Conservation (phyloP, 2,888 invertebrate genomes). For the Boloria euphrosyne region DNA sequence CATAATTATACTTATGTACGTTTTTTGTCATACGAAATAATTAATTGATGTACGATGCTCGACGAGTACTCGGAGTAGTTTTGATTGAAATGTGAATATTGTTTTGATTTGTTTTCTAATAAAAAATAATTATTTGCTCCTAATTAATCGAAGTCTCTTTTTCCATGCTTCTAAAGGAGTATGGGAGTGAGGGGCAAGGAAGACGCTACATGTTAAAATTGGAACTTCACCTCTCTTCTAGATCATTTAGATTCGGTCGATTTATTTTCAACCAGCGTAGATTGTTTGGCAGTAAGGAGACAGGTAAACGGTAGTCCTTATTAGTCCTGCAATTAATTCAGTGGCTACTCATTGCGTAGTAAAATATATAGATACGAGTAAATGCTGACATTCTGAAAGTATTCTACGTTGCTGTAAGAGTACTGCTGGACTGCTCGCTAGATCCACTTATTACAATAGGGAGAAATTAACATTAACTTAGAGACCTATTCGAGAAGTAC, state of each 20-base stretch:
- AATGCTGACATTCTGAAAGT: background rate
- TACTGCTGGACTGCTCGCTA: background rate
- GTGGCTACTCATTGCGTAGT: constrained; percentile 39
- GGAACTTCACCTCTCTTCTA: constrained; percentile 63
- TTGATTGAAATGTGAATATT: background rate
- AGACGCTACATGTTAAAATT: constrained; percentile 54
- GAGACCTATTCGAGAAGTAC: too few species aligned
- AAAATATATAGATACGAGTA: background rate
- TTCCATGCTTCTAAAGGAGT: constrained; percentile 48
- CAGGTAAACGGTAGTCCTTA: constrained; percentile 71
- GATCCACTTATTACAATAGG: too few species aligned
- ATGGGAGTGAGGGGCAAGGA: constrained; percentile 46
- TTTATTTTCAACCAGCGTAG: constrained; percentile 69
- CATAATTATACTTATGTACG: background rate
- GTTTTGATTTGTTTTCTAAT: constrained; percentile 25
- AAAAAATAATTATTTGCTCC: too few species aligned
- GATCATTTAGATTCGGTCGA: constrained; percentile 47
- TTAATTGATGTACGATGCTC: background rate
- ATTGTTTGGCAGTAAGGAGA: constrained; percentile 73
- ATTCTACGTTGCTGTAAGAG: background rate
- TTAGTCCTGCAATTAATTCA: constrained; percentile 69
- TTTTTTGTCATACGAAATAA: background rate
- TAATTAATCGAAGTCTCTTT: constrained; percentile 40
- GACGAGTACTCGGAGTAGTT: constrained; percentile 3
- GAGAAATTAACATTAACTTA: too few species aligned